Base-by-base conservation (phyloP, 35 echinoderm and acorn worm species). In the Eucidaris tribuloides region DNA sequence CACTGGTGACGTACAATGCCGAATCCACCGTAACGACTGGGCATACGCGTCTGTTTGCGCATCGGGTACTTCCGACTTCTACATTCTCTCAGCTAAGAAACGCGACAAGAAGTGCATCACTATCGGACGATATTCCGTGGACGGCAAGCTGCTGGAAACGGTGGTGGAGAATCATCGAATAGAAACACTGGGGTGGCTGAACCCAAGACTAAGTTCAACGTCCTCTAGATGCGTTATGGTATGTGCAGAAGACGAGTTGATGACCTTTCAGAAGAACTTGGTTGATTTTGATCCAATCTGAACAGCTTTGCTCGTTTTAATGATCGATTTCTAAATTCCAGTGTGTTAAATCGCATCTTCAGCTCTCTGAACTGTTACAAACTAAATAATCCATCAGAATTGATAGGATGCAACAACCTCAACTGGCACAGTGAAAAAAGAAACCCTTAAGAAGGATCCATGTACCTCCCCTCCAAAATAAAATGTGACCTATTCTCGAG, bases 141-240 rank as follows among this genome's bases (percentile, higher is more conserved):
- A 71, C 33, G 65, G 65, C 0, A 33, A 17, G 33, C 14, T 71
- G 37, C 3, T 36, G 40, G 65, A 71, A 27, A 33, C 30, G 32
- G 65, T 71, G 1, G 17, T 71, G 4, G 33, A 38, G 5, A 19
- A 71, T 32, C 40, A 36, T 33, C 29, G 1, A n/a, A 71, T 71
- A 36, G 22, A 17, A 5, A 20, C 65, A 71, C 33, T 71, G 7
- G 65, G 65, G 9, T 71, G 65, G 65, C 33, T 71, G 65, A 71
- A 71, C n/a, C 65, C 65, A n/a, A 33, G 65, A 40, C 32, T 71
- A 20, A 71, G 65, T 71, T 28, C 65, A 36, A n/a, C 65, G 5
- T 71, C 65, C 40, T n/a, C n/a, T 2, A 71, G 19, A 32, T 4
- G 32, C 1, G n/a, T 71, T 28, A 36, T 71, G 32, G 48, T 52